Percentiles rank a stretch among this genome's conserved stretches.
phyloP scores from a whole-genome alignment of 2,113 vertebrate species.

The Chrysochloris asiatica region DNA sequence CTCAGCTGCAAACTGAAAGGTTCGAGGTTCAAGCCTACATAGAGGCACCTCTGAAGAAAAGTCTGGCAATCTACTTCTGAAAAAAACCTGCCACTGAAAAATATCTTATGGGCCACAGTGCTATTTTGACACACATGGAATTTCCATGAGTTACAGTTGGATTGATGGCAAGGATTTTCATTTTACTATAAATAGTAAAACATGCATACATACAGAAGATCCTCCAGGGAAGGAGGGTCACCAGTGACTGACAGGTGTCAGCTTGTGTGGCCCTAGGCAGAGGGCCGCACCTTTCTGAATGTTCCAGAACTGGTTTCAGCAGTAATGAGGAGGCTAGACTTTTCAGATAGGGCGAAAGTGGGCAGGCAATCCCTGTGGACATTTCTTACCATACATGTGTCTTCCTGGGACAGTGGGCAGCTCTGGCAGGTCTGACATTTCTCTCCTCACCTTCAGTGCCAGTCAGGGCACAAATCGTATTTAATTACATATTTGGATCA shows the following conservation, averaged over 20 bases:
- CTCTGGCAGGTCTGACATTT: slow-evolving; percentile 60
- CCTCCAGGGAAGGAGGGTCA: neutral
- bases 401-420: neutral
- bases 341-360: neutral
- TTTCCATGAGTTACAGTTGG: no score
- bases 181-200: neutral
- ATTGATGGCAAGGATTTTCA: no score
- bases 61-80: neutral
- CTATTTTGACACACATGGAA: neutral
- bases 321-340: neutral
- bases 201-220: neutral
- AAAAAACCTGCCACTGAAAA: neutral
- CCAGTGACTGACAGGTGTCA: neutral
- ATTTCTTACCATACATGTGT: neutral
- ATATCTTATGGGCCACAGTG: neutral
- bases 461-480: slow-evolving; percentile 69
- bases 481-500: slow-evolving; percentile 75
- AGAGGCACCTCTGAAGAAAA: neutral
- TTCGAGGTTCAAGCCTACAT: neutral
- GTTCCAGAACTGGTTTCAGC: neutral
- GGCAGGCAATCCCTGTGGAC: neutral
- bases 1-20: neutral
- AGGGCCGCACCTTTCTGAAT: neutral
- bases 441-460: slow-evolving; percentile 55
- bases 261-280: no score